Percentiles rank a stretch among this genome's conserved stretches.
phyloP scores from a whole-genome alignment of 92 coral and sea anemone species.

The Actinernus sp. region DNA sequence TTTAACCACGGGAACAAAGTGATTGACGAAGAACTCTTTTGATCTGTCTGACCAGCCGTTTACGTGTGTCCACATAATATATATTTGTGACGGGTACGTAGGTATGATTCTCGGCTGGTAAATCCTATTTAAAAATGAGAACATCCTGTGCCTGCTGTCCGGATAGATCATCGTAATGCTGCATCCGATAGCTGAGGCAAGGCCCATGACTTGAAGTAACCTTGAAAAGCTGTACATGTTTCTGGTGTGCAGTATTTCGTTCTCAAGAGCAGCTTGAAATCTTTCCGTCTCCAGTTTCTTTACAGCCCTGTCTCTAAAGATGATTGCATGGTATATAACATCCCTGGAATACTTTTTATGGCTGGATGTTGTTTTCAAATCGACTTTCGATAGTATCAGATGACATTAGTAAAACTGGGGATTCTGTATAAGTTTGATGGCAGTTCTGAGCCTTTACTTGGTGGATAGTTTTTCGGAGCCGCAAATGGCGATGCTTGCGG shows the following conservation, averaged over 20 bases:
- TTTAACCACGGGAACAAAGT: constrained; percentile 9
- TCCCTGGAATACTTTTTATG: too few relatives aligned
- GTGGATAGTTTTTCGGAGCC: constrained; percentile 2
- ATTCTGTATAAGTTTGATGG: constrained; percentile 6
- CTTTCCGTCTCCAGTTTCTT: too few relatives aligned
- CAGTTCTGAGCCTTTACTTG: constrained; percentile 9
- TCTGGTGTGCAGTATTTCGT: constrained; percentile 28
- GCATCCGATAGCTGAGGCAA: constrained; percentile 45
- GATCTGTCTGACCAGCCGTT: constrained; percentile 35
- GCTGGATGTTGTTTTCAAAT: too few relatives aligned
- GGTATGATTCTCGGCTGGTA: constrained; percentile 1
- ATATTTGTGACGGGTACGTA: background rate
- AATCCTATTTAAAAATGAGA: constrained; percentile 13
- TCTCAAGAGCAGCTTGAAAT: constrained; percentile 37
- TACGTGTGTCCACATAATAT: constrained; percentile 16
- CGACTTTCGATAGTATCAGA: too few relatives aligned
- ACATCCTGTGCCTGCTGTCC: constrained; percentile 4
- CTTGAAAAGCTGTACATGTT: constrained; percentile 34
- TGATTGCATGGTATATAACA: too few relatives aligned
- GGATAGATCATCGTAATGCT: constrained; percentile 28
- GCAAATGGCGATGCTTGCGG: constrained; percentile 26
- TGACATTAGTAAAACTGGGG: too few relatives aligned
- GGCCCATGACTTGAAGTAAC: constrained; percentile 19
- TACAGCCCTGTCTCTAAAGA: too few relatives aligned
- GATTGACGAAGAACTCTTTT: constrained; percentile 27